Conservation (phyloP, 2,888 invertebrate genomes). For the Campoplex nolae region DNA sequence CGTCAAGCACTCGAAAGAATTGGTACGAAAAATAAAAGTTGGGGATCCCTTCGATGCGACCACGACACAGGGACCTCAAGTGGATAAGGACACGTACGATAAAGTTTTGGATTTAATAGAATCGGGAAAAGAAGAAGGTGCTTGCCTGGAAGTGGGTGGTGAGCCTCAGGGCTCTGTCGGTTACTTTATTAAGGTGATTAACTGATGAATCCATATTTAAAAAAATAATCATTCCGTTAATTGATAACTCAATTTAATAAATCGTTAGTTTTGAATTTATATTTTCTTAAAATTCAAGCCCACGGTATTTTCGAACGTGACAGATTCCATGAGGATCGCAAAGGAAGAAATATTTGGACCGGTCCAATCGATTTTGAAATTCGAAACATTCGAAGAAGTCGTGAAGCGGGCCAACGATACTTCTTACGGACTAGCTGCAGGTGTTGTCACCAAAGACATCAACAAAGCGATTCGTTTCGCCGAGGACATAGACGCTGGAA, state of each 20-base stretch:
- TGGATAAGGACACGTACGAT: constrained; percentile 90
- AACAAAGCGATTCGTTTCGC: constrained; percentile 91
- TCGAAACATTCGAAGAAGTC: constrained; percentile 91
- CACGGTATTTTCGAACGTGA: constrained; percentile 85
- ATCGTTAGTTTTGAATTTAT: background rate
- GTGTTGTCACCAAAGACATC: constrained; percentile 92
- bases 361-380: constrained; percentile 94
- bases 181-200: constrained; percentile 86
- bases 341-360: constrained; percentile 93
- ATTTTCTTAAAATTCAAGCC: constrained; percentile 78
- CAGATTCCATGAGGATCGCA: constrained; percentile 85
- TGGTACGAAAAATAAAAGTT: constrained; percentile 84
- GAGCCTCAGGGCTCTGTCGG: constrained; percentile 89
- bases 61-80: constrained; percentile 86
- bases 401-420: constrained; percentile 93
- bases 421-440: constrained; percentile 93
- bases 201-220: background rate
- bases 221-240: background rate
- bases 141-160: constrained; percentile 92
- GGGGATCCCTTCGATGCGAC: constrained; percentile 86
- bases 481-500: constrained; percentile 92
- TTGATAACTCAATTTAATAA: background rate
- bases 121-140: constrained; percentile 92
- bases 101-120: constrained; percentile 92
- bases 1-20: constrained; percentile 84